These are phyloP conservation scores for Pogonus chalceus DNA, from an alignment of 1,140 invertebrate species.

Conservation along the genomic window DNA sequence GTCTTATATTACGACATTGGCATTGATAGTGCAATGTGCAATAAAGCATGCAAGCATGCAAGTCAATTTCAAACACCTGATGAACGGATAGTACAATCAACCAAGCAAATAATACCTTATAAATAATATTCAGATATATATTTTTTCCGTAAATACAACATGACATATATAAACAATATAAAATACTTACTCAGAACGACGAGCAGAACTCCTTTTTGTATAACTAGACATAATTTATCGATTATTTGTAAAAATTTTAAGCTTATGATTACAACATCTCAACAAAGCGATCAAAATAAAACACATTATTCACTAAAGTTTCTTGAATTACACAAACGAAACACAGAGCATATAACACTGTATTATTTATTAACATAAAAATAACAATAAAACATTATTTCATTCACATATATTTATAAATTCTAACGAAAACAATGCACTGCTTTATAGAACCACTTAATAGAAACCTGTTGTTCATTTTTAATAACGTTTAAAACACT, in stretches of 20 bases:
- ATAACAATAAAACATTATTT: background rate
- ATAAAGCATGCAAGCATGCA: no score
- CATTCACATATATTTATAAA: slow-evolving; percentile 9
- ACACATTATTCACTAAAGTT: slow-evolving; percentile 14
- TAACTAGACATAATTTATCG: slow-evolving; percentile 33
- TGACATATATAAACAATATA: background rate
- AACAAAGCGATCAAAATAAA: slow-evolving; percentile 14
- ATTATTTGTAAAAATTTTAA: slow-evolving; percentile 14
- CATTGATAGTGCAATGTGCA: no score
- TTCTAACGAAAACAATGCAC: slow-evolving; percentile 8
- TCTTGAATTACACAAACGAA: background rate
- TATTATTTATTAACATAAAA: background rate
- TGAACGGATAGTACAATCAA: background rate
- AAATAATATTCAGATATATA: background rate
- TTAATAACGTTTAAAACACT: background rate
- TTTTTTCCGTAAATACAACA: background rate
- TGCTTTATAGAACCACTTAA: slow-evolving; percentile 9
- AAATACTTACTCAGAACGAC: slow-evolving; percentile 37
- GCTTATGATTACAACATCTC: slow-evolving; percentile 23
- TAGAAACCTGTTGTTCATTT: slow-evolving; percentile 8
- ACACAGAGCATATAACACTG: background rate
- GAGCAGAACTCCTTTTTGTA: slow-evolving; percentile 31
- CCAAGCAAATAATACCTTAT: slow-evolving; percentile 1
- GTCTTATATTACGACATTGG: no score
- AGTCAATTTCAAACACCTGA: no score